A percentile compares a stretch with the other conserved stretches of the same genome.
Evolutionary conservation across 2,113 vertebrate genomes (phyloP).

Genomic region (Dendropsophus ebraccatus): DNA sequence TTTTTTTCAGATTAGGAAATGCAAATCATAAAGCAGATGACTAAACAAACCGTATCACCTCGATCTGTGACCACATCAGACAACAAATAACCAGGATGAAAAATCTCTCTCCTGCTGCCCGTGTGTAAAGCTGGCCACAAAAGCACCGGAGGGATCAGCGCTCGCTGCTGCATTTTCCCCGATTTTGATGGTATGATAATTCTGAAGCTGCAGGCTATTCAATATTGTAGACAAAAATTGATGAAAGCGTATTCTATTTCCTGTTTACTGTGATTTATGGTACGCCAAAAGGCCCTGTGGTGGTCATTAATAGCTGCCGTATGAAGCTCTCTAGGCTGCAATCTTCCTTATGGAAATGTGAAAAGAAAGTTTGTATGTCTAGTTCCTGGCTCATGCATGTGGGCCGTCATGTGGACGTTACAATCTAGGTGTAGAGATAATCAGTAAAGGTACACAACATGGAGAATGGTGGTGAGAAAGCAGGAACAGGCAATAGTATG

Average conservation of each 20-base stretch:
- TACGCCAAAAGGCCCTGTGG: no score
- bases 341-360: no score
- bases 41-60: background rate
- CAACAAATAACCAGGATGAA: background rate
- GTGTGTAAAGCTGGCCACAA: background rate
- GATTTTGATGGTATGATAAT: background rate
- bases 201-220: background rate
- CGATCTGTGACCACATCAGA: background rate
- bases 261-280: background rate
- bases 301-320: no score
- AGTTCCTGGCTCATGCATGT: no score
- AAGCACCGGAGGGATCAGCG: background rate
- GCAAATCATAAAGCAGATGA: background rate
- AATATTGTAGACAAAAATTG: background rate
- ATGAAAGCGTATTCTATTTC: background rate
- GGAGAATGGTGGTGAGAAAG: no score
- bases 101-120: background rate
- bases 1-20: background rate
- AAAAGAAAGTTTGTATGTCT: no score
- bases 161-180: background rate
- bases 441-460: no score
- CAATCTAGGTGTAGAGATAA: no score
- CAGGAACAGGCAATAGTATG: no score
- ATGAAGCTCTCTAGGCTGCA: no score
- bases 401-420: no score